Conservation (phyloP, 2,113 vertebrate genomes). For the Geothlypis trichas region DNA sequence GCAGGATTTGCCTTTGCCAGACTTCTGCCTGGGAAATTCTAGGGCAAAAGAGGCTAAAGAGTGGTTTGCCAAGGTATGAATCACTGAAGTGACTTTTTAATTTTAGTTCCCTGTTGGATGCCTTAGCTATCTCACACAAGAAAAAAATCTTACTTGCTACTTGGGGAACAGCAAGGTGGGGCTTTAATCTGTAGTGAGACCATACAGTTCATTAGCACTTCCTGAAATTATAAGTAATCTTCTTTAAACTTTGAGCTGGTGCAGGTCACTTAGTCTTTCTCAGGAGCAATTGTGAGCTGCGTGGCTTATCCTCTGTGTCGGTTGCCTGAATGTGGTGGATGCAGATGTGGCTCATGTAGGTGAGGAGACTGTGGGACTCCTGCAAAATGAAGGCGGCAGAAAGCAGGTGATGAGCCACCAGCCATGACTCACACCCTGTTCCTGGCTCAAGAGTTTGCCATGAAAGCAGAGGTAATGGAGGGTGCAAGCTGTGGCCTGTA, state of each 20-base stretch:
- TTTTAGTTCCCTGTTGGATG: not conserved
- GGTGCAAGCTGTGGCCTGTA: not conserved
- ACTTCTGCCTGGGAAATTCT: not conserved
- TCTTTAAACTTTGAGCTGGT: not conserved
- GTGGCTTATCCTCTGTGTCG: not conserved
- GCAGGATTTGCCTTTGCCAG: not conserved
- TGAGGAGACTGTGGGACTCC: not conserved
- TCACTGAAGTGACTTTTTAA: not conserved
- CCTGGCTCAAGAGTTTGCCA: not conserved
- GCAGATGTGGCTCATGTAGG: not conserved
- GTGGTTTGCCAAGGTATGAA: not conserved
- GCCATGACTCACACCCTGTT: not conserved
- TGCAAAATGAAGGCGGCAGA: not conserved
- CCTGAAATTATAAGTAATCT: not conserved
- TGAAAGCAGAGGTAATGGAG: not conserved
- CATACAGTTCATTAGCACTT: not conserved
- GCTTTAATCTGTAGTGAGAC: not conserved
- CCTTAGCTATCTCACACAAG: not conserved
- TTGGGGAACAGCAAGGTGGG: not conserved
- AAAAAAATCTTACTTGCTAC: not conserved
- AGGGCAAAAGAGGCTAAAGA: not conserved
- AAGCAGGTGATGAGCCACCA: not conserved
- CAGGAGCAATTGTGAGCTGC: not conserved
- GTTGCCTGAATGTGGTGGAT: fast-evolving
- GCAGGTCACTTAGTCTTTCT: not conserved